Base-by-base conservation (phyloP, 2,113 vertebrate species). In the Poecile atricapillus region DNA sequence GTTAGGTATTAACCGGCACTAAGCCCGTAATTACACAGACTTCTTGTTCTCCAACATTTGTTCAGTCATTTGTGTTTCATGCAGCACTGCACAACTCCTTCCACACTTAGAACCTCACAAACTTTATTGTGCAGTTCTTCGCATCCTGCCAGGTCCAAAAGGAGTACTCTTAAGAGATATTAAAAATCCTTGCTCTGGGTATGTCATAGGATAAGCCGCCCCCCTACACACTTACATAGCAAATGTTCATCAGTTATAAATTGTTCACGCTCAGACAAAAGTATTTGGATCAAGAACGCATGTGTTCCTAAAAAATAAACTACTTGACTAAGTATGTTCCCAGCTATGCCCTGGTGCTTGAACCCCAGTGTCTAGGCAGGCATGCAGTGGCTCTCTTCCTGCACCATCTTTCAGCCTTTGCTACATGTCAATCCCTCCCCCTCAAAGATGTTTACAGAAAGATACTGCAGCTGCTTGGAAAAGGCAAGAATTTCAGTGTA, bases 1-100 rank as follows among this genome's bases (percentile, higher is more conserved):
- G 91, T 91, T 86, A 96, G 58, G 64, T 49, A 95, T 96, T 97
- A 94, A 95, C 87, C 62, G 73, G 68, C 2, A 1, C 60, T 12
- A 6, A 55, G 68, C 27, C 30, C 31, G 2, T 90, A 91, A 95
- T 94, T 97, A 96, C 88, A 87, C 19, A 87, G 80, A 85, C 74
- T 81, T 89, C 87, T 93, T 77, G 86, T 89, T 83, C 83, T 83
- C 74, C 89, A 92, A 95, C 75, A 89, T 89, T 95, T 94, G 84
- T 90, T 94, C 65, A 43, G 74, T 62, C 70, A 76, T 58, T 59
- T 89, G 80, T 63, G 58, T 65, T 87, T 92, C 85, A 94, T 28
- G 86, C 75, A 92, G 88, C 4, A 14, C 77, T 88, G 95, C 73
- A 81, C 82, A 93, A 87, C 63, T 83, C 81, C 65, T 91, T 88